These are phyloP conservation scores for Dascyllus trimaculatus DNA, from an alignment of 2,113 vertebrate genomes.

Conservation along the genomic window DNA sequence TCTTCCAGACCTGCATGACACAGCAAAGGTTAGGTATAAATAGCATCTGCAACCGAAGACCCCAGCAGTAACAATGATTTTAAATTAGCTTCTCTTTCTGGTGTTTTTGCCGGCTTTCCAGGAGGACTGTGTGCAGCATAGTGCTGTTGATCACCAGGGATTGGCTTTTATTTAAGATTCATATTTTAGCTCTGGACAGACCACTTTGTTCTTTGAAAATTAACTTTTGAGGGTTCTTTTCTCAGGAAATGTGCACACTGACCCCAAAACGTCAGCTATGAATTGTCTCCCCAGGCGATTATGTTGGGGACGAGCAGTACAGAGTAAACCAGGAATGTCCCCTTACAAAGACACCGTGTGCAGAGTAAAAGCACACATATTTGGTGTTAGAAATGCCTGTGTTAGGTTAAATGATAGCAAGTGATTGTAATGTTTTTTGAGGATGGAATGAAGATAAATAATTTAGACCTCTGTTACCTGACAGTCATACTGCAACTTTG, in stretches of 20 bases:
- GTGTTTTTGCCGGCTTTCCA: conserved; percentile 31
- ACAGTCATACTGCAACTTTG: no score
- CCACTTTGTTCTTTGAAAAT: conserved; percentile 23
- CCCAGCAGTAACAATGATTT: not conserved
- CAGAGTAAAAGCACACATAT: not conserved
- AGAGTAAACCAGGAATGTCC: not conserved
- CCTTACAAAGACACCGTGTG: not conserved
- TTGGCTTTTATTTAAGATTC: conserved; percentile 47
- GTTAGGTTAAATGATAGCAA: no score
- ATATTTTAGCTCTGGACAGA: conserved; percentile 40
- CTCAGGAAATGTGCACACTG: conserved; percentile 14
- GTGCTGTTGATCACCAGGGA: conserved; percentile 29
- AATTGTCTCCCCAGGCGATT: conserved; percentile 7
- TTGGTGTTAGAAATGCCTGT: not conserved
- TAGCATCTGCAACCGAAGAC: not conserved
- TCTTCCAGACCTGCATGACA: not conserved
- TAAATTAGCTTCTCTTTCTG: conserved; percentile 5
- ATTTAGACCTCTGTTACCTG: no score
- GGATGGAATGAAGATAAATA: no score
- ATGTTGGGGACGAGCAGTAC: conserved; percentile 12
- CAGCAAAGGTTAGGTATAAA: conserved; percentile 3
- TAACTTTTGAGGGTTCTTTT: conserved; percentile 6
- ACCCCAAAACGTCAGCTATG: conserved; percentile 52
- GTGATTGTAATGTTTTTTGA: no score
- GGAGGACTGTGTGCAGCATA: conserved; percentile 18